A percentile compares a stretch with the other conserved stretches of the same genome.
phyloP scores from a whole-genome alignment of 2,888 invertebrate species.

The Caenorhabditis becei region DNA sequence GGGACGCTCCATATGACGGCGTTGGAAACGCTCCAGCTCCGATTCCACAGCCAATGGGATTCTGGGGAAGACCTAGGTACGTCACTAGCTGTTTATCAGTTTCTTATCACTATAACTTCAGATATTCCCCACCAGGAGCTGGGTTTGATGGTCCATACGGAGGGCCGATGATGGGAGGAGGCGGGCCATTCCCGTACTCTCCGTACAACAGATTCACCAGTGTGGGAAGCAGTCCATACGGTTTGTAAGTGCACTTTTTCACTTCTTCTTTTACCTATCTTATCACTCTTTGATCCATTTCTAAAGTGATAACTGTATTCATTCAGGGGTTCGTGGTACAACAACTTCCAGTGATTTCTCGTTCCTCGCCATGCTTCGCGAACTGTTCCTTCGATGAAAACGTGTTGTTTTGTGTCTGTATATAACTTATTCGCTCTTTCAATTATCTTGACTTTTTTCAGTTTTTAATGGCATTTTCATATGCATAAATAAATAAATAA shows the following conservation, averaged over 20 bases:
- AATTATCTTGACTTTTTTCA: no score
- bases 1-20: slow-evolving; percentile 69
- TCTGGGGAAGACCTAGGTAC: slow-evolving; percentile 72
- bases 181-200: slow-evolving; percentile 38
- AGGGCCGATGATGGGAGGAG: slow-evolving; percentile 57
- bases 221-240: slow-evolving; percentile 66
- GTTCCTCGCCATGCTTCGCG: slow-evolving; percentile 42
- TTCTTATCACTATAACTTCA: slow-evolving; percentile 7
- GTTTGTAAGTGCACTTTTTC: slow-evolving; percentile 69
- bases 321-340: slow-evolving; percentile 60
- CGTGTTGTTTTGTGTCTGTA: slow-evolving; percentile 36
- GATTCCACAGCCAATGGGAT: slow-evolving; percentile 70
- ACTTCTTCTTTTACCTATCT: slow-evolving; percentile 8
- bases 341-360: slow-evolving; percentile 50
- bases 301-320: neutral
- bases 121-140: slow-evolving; percentile 60
- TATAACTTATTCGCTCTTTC: slow-evolving; percentile 24
- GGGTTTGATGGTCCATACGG: slow-evolving; percentile 54
- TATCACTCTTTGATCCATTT: neutral
- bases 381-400: slow-evolving; percentile 41
- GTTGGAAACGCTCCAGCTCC: slow-evolving; percentile 72
- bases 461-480: slow-evolving; percentile 11
- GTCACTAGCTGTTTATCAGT: neutral
- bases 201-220: slow-evolving; percentile 65
- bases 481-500: slow-evolving; percentile 18